These are phyloP conservation scores for Dipodomys ordii DNA, from an alignment of 2,113 vertebrate genomes.

Conservation along the genomic window DNA sequence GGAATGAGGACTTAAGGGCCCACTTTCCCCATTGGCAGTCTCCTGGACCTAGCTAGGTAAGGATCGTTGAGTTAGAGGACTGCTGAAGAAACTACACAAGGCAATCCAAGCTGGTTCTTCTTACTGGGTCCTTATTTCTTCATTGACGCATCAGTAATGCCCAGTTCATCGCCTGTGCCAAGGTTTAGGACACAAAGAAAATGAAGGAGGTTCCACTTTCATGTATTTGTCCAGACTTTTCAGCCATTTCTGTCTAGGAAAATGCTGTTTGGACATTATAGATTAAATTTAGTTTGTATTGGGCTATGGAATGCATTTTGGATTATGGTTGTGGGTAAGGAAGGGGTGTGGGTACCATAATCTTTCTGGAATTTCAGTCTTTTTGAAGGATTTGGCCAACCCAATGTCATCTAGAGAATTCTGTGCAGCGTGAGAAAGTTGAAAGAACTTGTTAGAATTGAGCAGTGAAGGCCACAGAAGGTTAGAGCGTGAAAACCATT, in stretches of 20 bases:
- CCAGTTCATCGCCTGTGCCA: not conserved
- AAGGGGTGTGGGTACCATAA: fast-evolving
- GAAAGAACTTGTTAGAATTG: not conserved
- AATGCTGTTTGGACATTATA: not conserved
- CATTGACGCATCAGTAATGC: fast-evolving
- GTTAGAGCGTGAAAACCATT: not conserved
- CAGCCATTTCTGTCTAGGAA: not conserved
- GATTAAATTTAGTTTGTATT: not conserved
- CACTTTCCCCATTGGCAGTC: not conserved
- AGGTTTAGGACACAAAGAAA: not conserved
- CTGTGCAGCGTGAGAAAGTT: not conserved
- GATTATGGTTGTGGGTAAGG: not conserved
- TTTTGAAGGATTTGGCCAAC: not conserved
- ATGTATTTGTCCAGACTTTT: not conserved
- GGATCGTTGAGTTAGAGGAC: not conserved
- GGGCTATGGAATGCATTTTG: not conserved
- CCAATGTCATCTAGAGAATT: fast-evolving
- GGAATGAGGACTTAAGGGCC: not conserved
- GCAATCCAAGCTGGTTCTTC: not conserved
- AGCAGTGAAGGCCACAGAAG: too few species aligned
- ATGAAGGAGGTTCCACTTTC: not conserved
- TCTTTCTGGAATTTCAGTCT: not conserved
- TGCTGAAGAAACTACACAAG: not conserved
- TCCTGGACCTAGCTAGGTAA: too few species aligned
- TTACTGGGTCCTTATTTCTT: not conserved